These are phyloP conservation scores for Trachymyrmex septentrionalis DNA, from an alignment of 1,140 invertebrate species.

Conservation along the genomic window DNA sequence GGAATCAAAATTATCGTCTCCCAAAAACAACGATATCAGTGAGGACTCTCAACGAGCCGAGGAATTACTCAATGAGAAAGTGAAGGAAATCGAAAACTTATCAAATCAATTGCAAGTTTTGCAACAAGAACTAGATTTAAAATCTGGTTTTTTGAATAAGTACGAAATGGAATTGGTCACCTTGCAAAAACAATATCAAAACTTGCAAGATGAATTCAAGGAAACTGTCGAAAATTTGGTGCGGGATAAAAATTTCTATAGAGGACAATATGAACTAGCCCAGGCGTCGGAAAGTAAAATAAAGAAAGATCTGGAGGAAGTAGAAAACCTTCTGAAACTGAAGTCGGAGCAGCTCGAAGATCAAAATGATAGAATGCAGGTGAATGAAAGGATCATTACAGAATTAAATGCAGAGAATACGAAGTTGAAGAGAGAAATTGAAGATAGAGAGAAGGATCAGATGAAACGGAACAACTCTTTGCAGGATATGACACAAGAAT, in stretches of 20 bases:
- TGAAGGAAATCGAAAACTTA: constrained; percentile 80
- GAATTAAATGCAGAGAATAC: constrained; percentile 88
- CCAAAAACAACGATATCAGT: constrained; percentile 19
- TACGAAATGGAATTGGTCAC: constrained; percentile 86
- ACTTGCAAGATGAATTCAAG: constrained; percentile 86
- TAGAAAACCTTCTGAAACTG: constrained; percentile 87
- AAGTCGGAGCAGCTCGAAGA: constrained; percentile 87
- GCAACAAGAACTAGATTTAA: constrained; percentile 86
- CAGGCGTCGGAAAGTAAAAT: constrained; percentile 87
- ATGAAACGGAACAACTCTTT: constrained; percentile 63
- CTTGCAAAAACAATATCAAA: constrained; percentile 88
- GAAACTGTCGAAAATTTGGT: constrained; percentile 87
- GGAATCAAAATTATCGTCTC: constrained; percentile 54
- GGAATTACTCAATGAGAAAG: constrained; percentile 56
- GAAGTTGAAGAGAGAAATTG: constrained; percentile 85
- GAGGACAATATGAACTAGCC: constrained; percentile 87
- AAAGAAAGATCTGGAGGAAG: constrained; percentile 87
- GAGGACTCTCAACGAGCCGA: constrained; percentile 40
- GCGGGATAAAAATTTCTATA: constrained; percentile 88
- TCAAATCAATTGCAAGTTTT: constrained; percentile 87
- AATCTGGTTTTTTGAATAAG: constrained; percentile 86
- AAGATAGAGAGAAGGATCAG: constrained; percentile 77
- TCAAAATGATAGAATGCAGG: constrained; percentile 87
- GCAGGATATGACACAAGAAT: constrained; percentile 76
- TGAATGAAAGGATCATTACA: constrained; percentile 88